Base-by-base conservation (phyloP, 23 tunicate genomes). In the Halocynthia roretzi region DNA sequence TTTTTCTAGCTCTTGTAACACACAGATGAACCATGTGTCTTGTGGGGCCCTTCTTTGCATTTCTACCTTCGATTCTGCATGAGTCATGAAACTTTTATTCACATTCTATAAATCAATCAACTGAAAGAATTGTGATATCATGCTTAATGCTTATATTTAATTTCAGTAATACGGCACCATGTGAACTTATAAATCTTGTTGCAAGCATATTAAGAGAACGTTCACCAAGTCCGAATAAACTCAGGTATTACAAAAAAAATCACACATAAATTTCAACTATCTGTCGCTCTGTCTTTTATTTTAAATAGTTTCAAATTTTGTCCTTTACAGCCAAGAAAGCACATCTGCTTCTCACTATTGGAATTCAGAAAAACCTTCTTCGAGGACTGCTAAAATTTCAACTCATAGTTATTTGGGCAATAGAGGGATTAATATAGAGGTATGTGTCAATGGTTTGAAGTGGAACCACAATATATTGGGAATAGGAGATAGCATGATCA, bases 161-260 rank as follows among this genome's bases (percentile, higher is more conserved):
- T 51, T 7, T n/a, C 21, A 53, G 66, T 10, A 14, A 74, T 50
- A 22, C 78, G 8, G 78, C 55, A 4, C 55, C 55, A 74, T 54
- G 78, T 54, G 78, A 74, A 14, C 21, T 89, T 11, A 72, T 65
- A 76, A 88, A 89, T 68, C 76, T 89, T 6, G 96, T 89, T 7
- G 88, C 88, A 8, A 89, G 88, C 65, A 89, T 89, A 68, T 54
- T 89, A 8, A 19, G 77, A 71, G 96, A 89, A 5, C 62, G 78
- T 8, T 73, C 93, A 58, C 19, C 52, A 74, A 74, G 78, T 54
- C 78, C 78, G 5, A 0, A 11, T 0, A 74, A 52, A 14, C 15
- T 10, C 15, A 74, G 62, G 78, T 74, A 15, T 12, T 10, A 11
- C 8, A 50, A 15, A 9, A 15, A 17, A 0, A 71, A 9, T 21